A percentile compares a stretch with the other conserved stretches of the same genome.
Evolutionary conservation across 2,888 invertebrate species (phyloP).

Genomic region (Drosophila anomalipes): DNA sequence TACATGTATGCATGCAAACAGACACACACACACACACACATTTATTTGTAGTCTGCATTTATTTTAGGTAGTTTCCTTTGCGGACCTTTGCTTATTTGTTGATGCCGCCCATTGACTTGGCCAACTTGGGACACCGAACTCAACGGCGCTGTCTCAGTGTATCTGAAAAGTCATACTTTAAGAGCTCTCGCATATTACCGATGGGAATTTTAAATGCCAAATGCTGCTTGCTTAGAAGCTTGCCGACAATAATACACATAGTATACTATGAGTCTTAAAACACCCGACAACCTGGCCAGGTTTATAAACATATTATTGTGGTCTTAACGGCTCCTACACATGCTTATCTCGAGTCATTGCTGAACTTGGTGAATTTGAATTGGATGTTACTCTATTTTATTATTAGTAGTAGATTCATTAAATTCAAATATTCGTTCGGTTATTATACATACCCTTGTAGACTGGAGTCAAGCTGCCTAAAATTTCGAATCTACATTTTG

Average conservation of each 20-base stretch:
- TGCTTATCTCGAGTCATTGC: not conserved
- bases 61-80: conserved; percentile 36
- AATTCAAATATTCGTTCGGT: not conserved
- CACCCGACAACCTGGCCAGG: not conserved
- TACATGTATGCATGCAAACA: conserved; percentile 14
- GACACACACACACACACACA: not conserved
- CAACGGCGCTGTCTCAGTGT: conserved; percentile 1
- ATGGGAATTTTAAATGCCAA: conserved; percentile 7
- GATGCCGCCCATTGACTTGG: conserved; percentile 20
- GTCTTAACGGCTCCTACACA: not conserved
- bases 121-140: conserved; percentile 23
- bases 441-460: not conserved
- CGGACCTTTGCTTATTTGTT: conserved; percentile 31
- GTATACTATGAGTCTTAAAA: not conserved
- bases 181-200: conserved; percentile 4
- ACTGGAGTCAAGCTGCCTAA: not conserved
- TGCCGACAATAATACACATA: not conserved
- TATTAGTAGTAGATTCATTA: not conserved
- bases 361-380: not conserved
- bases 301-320: not conserved
- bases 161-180: conserved; percentile 17
- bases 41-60: conserved; percentile 28
- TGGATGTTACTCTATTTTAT: not conserved
- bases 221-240: conserved; percentile 3
- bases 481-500: not conserved